A percentile compares a stretch with the other conserved stretches of the same genome.
These are phyloP conservation scores for Tympanoctomys barrerae DNA, from an alignment of 2,797 vertebrate genomes.

Conservation along the genomic window DNA sequence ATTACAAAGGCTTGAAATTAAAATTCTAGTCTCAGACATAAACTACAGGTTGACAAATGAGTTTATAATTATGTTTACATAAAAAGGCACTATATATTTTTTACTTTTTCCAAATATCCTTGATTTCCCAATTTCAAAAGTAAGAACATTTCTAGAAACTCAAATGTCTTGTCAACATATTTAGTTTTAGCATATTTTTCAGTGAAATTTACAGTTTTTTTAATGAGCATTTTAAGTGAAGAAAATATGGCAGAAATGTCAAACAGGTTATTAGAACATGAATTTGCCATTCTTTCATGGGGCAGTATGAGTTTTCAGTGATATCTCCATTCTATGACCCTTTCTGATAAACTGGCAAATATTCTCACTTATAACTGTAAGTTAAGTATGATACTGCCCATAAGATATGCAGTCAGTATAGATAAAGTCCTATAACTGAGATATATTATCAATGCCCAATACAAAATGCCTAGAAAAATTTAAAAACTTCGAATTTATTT, in stretches of 20 bases:
- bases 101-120: constrained; percentile 20
- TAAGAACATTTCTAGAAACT: not conserved
- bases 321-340: not conserved
- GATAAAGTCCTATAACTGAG: not conserved
- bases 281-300: not conserved
- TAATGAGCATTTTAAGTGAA: constrained; percentile 29
- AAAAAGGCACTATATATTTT: not conserved
- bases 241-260: constrained; percentile 22
- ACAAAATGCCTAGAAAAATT: constrained; percentile 28
- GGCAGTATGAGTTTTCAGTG: not conserved
- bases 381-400: not conserved
- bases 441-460: not conserved
- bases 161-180: constrained; percentile 35
- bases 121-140: not conserved
- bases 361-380: not conserved
- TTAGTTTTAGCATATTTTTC: constrained; percentile 37
- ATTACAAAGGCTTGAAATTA: not conserved
- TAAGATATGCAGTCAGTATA: not conserved
- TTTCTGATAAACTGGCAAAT: constrained; percentile 41
- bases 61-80: not conserved
- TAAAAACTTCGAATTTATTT: not conserved
- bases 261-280: not conserved
- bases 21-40: not conserved
- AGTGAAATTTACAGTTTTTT: not conserved
- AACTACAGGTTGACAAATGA: not conserved